Base-by-base conservation (phyloP, 2,888 invertebrate species). In the Trissolcus japonicus region DNA sequence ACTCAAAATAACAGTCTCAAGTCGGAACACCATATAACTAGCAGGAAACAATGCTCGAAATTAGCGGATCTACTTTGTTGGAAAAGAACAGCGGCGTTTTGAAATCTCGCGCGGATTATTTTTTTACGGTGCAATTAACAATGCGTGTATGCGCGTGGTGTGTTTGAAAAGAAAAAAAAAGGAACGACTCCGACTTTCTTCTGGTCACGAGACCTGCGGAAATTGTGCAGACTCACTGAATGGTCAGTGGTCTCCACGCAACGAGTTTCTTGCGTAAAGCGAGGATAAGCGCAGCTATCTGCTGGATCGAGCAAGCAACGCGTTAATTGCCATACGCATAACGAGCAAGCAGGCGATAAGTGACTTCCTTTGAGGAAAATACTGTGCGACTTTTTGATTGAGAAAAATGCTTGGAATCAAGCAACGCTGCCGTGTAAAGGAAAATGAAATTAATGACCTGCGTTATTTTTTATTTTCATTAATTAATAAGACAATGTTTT, bases 271-370 rank as follows among this genome's bases (percentile, higher is more conserved):
- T 76, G 76, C 76, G 73, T 79, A 76, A 79, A 76, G 53, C 76
- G 68, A 66, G 75, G 74, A 75, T 75, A 80, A 76, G 79, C 77
- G 79, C 77, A 76, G 78, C 80, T 83, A 83, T 84, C 82, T 81
- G 80, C 78, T 72, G 82, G 81, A 85, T 86, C 87, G 83, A 82
- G 81, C 84, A 82, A 83, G 85, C 85, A 80, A 83, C 85, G 85
- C 85, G 85, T 84, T 87, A 87, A 87, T 87, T 87, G 87, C 82
- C 82, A 82, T 83, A 86, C 84, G 71, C 68, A 68, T 78, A 60
- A 72, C 75, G 72, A 75, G 72, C 74, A 76, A 83, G 83, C 82
- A 80, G 82, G 83, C 84, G 86, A 86, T 85, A 86, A 87, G 86
- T 86, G 83, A 83, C 85, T 87, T 87, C 86, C 86, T 86, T 82